Base-by-base conservation (phyloP, 2,888 invertebrate species). In the Parnassius mnemosyne region DNA sequence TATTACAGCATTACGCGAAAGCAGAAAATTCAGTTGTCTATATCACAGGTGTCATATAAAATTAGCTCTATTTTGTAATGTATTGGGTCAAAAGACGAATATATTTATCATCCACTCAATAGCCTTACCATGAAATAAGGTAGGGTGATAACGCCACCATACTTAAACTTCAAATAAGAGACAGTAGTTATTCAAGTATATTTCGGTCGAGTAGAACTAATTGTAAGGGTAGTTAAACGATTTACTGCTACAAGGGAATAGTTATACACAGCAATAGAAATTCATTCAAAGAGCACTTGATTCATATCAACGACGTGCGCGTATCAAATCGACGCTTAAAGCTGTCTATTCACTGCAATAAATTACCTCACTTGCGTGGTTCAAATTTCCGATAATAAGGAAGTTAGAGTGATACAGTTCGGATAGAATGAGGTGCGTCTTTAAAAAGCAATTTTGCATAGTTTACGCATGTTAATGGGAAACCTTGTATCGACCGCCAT, bases 371-470 rank as follows among this genome's bases (percentile, higher is more conserved):
- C 43, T 16, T 46, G 47, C 20, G 41, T n/a, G 10, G 44, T 11
- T 34, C 10, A 49, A 56, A 20, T 66, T 56, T 71, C 65, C 78
- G 69, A 78, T 83, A 81, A 82, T 78, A 82, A 85, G 85, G 83
- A 84, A 83, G 77, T 70, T 66, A 66, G 73, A 76, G 81, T 84
- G 81, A 78, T 74, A 77, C 73, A 81, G 75, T 72, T 67, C 65
- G 63, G 63, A 66, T 63, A 74, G 72, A 74, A 69, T 61, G 25
- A 13, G 34, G 12, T 16, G 12, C 12, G 20, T 13, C 57, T 43
- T 61, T 13, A 60, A 64, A 67, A 71, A 74, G 66, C 62, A 69
- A 71, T 77, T 78, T 76, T 69, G 69, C 69, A 67, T 66, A 71
- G 59, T 60, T 66, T 56, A 64, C 44, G 59, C 57, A 53, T 46